Conservation (phyloP, 2,888 invertebrate genomes). For the Drosophila kokeensis region DNA sequence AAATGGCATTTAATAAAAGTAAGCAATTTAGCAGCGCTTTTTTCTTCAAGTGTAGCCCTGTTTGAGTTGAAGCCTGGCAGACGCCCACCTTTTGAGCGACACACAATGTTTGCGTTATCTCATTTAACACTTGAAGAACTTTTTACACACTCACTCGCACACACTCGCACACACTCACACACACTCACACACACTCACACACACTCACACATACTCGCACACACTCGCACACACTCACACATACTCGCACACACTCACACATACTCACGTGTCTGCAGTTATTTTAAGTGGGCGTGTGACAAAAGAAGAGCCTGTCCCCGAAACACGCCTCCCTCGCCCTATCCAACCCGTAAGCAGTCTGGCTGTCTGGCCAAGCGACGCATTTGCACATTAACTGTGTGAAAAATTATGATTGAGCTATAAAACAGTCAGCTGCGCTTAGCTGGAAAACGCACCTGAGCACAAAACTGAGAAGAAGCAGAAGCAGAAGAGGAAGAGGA, state of each 20-base stretch:
- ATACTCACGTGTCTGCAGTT: slow-evolving; percentile 30
- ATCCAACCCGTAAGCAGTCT: background rate
- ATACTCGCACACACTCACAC: background rate
- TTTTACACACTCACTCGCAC: slow-evolving; percentile 48
- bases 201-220: no score
- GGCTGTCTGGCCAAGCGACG: slow-evolving; percentile 31
- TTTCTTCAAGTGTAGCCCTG: slow-evolving; percentile 15
- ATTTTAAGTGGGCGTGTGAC: slow-evolving; percentile 27
- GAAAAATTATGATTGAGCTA: slow-evolving; percentile 82
- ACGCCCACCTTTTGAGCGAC: slow-evolving; percentile 19
- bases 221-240: slow-evolving; percentile 35
- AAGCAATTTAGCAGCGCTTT: background rate
- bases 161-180: slow-evolving; percentile 30
- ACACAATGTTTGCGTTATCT: slow-evolving; percentile 73
- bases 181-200: slow-evolving; percentile 1
- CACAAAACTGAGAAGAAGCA: background rate
- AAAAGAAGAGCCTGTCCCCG: slow-evolving; percentile 3
- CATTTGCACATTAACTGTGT: slow-evolving; percentile 81
- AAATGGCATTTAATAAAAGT: background rate
- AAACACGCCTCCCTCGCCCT: background rate
- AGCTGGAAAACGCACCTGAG: slow-evolving; percentile 39
- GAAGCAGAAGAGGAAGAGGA: background rate
- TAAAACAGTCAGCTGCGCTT: slow-evolving; percentile 78
- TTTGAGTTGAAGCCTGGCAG: background rate
- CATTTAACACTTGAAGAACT: slow-evolving; percentile 79